Base-by-base conservation (phyloP, 2,888 invertebrate genomes). In the Artemia sinica region DNA sequence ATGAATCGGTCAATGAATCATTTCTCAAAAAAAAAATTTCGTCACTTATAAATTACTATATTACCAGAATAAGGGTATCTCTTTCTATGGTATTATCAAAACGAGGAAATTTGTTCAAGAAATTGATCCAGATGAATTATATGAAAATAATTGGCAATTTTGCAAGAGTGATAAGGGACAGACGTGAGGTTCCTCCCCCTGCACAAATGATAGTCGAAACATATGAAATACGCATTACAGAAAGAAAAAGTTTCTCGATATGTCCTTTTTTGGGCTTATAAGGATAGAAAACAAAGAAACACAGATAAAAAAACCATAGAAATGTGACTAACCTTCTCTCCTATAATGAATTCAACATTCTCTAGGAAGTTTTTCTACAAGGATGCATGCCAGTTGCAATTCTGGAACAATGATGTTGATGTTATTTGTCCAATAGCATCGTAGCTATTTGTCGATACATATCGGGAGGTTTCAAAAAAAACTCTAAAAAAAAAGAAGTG, bases 371-470 rank as follows among this genome's bases (percentile, higher is more conserved):
- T 96, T 94, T 78, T 91, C 89, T 91, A 97, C 94, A 71, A 98
- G 81, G 74, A 97, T 91, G 78, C 93, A 91, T 8, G 94, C 93
- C 85, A 98, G 89, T 80, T 98, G 97, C 68, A 97, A 81, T 65
- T 96, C 94, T 69, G 94, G 94, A 67, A 97, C 95, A 65, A 96
- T 93, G 76, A 97, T 94, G 75, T 94, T 86, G 72, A 97, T 82
- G 81, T 97, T 97, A 77, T 88, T 90, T 7, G 95, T 95, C n/a
- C 1, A 95, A 94, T 85, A 97, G 86, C 95, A 97, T 97, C 70
- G 94, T 94, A 50, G 96, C 96, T 76, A 97, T 91, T 79, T 97
- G 95, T 74, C 95, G 95, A 71, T 92, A 91, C 70, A 94, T 91
- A 73, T 90, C 84, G 77, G 86, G 85, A 75, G 84, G 84, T 74